Conservation (phyloP, 2,113 vertebrate species). For the Pteruthius melanotis region DNA sequence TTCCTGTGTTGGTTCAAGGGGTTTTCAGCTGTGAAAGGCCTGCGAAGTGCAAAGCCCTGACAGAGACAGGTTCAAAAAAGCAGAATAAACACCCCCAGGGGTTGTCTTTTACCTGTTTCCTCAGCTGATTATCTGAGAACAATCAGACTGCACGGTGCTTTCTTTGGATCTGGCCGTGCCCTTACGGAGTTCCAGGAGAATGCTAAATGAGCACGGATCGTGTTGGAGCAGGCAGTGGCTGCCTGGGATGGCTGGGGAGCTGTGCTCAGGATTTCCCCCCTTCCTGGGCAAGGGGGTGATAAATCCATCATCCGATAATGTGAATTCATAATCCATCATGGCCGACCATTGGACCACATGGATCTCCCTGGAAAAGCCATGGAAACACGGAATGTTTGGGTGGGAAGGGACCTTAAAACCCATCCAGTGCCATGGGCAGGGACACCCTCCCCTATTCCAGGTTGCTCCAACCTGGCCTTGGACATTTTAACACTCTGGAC, state of each 20-base stretch:
- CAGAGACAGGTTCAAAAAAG: not conserved
- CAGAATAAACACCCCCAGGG: constrained; percentile 34
- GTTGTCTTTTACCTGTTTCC: constrained; percentile 52
- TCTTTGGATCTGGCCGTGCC: constrained; percentile 27
- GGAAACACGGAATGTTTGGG: not conserved
- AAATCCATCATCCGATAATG: not conserved
- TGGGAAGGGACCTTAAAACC: not conserved
- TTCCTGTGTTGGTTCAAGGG: not conserved
- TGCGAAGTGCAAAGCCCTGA: not conserved
- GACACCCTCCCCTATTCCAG: not conserved
- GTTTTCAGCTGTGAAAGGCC: constrained; percentile 35
- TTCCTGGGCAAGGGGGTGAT: not conserved
- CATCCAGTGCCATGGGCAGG: not conserved
- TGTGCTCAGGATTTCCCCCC: not conserved
- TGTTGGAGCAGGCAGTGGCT: constrained; percentile 16
- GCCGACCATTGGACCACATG: not conserved
- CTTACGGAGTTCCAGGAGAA: constrained; percentile 15
- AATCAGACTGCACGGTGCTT: constrained; percentile 36
- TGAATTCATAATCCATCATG: too few species aligned
- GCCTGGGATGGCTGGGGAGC: not conserved
- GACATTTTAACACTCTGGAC: not conserved
- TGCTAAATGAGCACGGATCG: not conserved
- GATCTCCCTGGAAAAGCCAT: not conserved
- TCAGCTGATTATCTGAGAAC: constrained; percentile 50
- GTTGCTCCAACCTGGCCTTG: not conserved